Conservation (phyloP, 2,888 invertebrate genomes). For the Tortricodes alternella region DNA sequence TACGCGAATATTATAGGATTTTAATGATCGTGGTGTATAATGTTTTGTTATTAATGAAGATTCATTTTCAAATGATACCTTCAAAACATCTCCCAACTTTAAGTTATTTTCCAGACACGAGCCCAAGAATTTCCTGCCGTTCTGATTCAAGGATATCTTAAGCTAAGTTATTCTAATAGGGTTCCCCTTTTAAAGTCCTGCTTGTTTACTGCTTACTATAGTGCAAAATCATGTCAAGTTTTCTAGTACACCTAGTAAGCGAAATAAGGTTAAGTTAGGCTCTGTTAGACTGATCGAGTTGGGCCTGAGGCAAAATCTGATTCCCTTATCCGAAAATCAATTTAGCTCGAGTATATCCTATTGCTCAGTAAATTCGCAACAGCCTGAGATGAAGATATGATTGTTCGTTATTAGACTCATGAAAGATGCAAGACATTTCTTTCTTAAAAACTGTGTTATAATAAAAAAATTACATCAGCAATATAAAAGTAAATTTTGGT, state of each 20-base stretch:
- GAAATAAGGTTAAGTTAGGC: conserved; percentile 29
- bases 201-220: conserved; percentile 23
- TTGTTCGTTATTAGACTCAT: background rate
- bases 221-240: conserved; percentile 31
- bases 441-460: no score
- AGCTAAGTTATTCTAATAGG: conserved; percentile 25
- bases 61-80: no score
- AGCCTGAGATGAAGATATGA: background rate
- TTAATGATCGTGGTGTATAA: conserved; percentile 23
- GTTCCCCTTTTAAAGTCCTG: conserved; percentile 19
- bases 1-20: conserved; percentile 16
- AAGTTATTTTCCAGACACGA: background rate
- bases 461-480: no score
- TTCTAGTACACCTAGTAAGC: conserved; percentile 23
- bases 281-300: conserved; percentile 28
- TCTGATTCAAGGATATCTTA: conserved; percentile 2
- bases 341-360: conserved; percentile 6
- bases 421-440: no score
- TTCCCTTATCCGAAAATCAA: conserved; percentile 28
- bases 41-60: conserved; percentile 13
- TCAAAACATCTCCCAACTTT: background rate
- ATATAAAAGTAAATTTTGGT: background rate
- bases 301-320: conserved; percentile 20
- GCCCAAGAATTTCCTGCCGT: background rate
- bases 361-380: conserved; percentile 2